Base-by-base conservation (phyloP, 2,888 invertebrate species). In the Lysandra bellargus region DNA sequence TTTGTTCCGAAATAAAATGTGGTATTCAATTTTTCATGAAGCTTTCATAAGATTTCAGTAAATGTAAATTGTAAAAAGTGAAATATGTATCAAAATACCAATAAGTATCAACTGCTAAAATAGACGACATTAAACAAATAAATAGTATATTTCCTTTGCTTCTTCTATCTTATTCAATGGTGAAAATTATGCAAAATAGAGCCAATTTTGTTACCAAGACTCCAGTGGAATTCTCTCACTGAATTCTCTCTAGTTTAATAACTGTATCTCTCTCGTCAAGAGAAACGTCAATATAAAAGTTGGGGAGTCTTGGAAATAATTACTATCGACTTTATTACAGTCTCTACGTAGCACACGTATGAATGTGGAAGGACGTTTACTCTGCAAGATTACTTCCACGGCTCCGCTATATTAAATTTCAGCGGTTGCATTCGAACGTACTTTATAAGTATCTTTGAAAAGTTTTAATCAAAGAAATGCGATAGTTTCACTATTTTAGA, bases 341-440 rank as follows among this genome's bases (percentile, higher is more conserved):
- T 74, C 17, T 17, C 44, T 53, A 9, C 30, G 33, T 5, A n/a
- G 49, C 75, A 37, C 33, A 76, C 76, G 76, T 78, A 73, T 78
- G 78, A 78, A 57, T 60, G 72, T 78, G 73, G 57, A 78, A 73
- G 73, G 78, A 78, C 74, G 74, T 81, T 82, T 82, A 80, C 80
- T 78, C 64, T 80, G 78, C 74, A 79, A 81, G 82, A 82, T 82
- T 79, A 82, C 79, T 82, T 79, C 73, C 80, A 78, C 75, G 14
- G 75, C 75, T 33, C 57, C 57, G 76, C 17, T 76, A 37, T 76
- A 76, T 76, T 76, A 57, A 76, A 76, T 76, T 76, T 76, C 17
- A 76, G 53, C 57, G 53, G 57, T 57, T 76, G 30, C 76, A 30
- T 49, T 75, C 75, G 75, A 75, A 44, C 75, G 23, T 49, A 75